Evolutionary conservation across 2,797 vertebrate genomes (phyloP), one percentile per base, ranked within the genome.

Genomic region (Typhlichthys subterraneus): DNA sequence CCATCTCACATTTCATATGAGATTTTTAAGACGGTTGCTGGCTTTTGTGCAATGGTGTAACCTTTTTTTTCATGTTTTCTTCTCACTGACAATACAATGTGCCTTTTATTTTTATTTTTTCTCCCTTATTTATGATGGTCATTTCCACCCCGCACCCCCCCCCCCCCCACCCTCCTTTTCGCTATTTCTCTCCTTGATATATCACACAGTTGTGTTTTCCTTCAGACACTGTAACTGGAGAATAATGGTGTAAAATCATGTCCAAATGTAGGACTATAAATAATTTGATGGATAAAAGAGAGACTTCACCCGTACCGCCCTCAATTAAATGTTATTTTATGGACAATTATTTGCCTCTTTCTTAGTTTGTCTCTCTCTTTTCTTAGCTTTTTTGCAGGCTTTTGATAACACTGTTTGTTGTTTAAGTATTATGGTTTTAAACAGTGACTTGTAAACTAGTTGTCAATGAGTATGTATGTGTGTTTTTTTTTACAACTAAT

Each of bases 191-290:
- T 66, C 66, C 45, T 42, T 42, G 38, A 9, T 42, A 42, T 42
- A 42, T 42, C 38, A 42, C 38, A 42, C 6, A 8, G 9, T 42
- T 9, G 9, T 38, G 46, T 72, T 68, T 52, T 29, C 9, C n/a
- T 64, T 52, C 49, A 17, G 3, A 64, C 14, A 59, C 60, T 56
- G 38, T 45, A 42, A 70, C 80, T 67, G 70, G 46, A 82, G 68
- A 61, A 70, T 45, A 45, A 48, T 56, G 53, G 73, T 70, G 62
- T 73, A 56, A 57, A 67, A 46, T 75, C 38, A 70, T 63, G 67
- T 73, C 81, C 79, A 86, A 88, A 83, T 80, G 72, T 73, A 54
- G 59, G 23, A 80, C 65, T 67, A 60, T 67, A 65, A 69, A 79
- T 7, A 69, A 77, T 52, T 15, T 38, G 57, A 79, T 78, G 23